phyloP scores from a whole-genome alignment of 2,888 invertebrate genomes.

The Eueremaeus valkanovi region DNA sequence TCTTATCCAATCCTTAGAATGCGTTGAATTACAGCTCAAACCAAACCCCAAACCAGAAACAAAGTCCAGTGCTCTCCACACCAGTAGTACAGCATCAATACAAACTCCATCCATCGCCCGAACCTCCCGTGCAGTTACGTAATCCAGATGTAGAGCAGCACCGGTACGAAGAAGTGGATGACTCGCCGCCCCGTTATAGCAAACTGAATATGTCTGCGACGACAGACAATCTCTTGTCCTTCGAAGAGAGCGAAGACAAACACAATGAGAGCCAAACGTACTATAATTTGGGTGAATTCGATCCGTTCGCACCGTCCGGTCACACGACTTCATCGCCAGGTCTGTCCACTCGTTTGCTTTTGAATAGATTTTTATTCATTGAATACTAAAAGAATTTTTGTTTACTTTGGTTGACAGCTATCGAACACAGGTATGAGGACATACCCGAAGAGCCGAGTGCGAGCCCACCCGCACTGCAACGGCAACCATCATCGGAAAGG shows the following conservation, averaged over 20 bases:
- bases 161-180: conserved; percentile 1
- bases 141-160: neutral
- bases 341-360: neutral
- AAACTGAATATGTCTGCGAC: neutral
- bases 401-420: neutral
- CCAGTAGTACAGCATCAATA: neutral
- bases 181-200: conserved; percentile 23
- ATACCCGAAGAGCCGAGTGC: conserved; percentile 41
- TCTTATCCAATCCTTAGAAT: neutral
- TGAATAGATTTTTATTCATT: neutral
- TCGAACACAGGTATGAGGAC: conserved; percentile 43
- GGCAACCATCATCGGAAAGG: neutral
- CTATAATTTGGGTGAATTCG: conserved; percentile 37
- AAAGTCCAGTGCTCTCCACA: neutral
- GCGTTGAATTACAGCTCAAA: neutral
- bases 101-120: neutral
- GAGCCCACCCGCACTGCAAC: neutral
- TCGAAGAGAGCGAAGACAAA: neutral
- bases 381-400: no score
- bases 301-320: conserved; percentile 22
- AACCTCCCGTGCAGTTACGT: neutral
- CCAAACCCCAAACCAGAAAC: neutral
- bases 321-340: no score
- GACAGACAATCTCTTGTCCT: neutral
- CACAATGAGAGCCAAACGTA: neutral